Evolutionary conservation across 1,140 invertebrate species (phyloP).

Genomic region (Pseudobourletiella spinata): DNA sequence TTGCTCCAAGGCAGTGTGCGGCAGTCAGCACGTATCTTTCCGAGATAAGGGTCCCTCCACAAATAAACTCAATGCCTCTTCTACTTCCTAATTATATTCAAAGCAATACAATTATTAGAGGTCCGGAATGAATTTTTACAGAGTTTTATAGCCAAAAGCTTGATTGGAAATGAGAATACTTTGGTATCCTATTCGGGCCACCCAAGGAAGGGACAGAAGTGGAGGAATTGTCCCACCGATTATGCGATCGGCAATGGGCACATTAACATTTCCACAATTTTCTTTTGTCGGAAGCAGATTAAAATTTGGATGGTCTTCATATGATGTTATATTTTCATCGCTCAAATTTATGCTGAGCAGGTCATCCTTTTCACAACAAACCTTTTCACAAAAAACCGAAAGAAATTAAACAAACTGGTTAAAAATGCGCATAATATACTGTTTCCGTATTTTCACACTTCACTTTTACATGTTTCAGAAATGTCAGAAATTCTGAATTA

Average conservation of each 20-base stretch:
- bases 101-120: no score
- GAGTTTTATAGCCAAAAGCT: background rate
- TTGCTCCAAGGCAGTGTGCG: slow-evolving; percentile 13
- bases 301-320: slow-evolving; percentile 2
- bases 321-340: background rate
- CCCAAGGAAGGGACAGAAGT: slow-evolving; percentile 11
- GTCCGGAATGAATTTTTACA: background rate
- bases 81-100: background rate
- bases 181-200: slow-evolving; percentile 21
- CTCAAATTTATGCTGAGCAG: slow-evolving; percentile 40
- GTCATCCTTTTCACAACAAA: slow-evolving; percentile 39
- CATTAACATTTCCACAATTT: background rate
- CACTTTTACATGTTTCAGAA: no score
- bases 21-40: slow-evolving; percentile 20
- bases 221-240: slow-evolving; percentile 12
- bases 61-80: background rate
- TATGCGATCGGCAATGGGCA: background rate
- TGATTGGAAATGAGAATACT: slow-evolving; percentile 1
- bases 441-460: no score
- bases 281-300: background rate
- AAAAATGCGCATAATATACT: no score
- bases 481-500: background rate
- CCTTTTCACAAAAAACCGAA: no score
- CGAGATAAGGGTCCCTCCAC: slow-evolving; percentile 10
- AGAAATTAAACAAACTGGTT: no score